These are phyloP conservation scores for Rhaphigaster nebulosa DNA, from an alignment of 2,888 invertebrate genomes.

Conservation along the genomic window DNA sequence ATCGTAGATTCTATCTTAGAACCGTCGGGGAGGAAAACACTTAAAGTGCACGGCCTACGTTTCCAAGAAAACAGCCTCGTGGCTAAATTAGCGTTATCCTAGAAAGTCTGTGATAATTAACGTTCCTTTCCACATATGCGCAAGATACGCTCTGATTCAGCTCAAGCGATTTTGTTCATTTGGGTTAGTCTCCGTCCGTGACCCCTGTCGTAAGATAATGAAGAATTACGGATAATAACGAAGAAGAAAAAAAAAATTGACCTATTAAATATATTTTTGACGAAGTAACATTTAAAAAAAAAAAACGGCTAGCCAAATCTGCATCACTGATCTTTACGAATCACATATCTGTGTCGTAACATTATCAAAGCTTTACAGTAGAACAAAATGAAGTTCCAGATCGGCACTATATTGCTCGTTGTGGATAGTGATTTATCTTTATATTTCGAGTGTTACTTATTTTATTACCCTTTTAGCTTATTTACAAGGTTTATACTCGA, in stretches of 20 bases:
- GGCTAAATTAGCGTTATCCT: background rate
- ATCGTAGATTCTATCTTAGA: background rate
- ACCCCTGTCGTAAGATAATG: background rate
- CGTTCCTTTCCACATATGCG: background rate
- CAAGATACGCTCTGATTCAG: conserved; percentile 31
- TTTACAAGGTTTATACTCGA: too few relatives aligned
- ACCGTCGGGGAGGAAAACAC: background rate
- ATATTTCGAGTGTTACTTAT: too few relatives aligned
- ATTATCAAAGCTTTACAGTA: too few relatives aligned
- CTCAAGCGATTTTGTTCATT: conserved; percentile 14
- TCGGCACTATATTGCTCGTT: too few relatives aligned
- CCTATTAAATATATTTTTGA: background rate
- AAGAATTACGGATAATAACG: background rate
- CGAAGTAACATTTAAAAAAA: too few relatives aligned
- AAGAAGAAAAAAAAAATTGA: background rate
- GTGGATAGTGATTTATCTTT: too few relatives aligned
- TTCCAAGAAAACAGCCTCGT: background rate
- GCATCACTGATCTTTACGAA: too few relatives aligned
- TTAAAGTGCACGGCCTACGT: background rate
- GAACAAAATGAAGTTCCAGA: too few relatives aligned
- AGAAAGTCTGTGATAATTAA: background rate
- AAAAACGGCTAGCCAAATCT: too few relatives aligned
- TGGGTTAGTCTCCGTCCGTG: background rate
- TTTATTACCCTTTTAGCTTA: too few relatives aligned
- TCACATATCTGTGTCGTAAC: too few relatives aligned